Percentiles rank a stretch among this genome's conserved stretches.
phyloP scores from a whole-genome alignment of 2,888 invertebrate genomes.

The Arenicola marina region DNA sequence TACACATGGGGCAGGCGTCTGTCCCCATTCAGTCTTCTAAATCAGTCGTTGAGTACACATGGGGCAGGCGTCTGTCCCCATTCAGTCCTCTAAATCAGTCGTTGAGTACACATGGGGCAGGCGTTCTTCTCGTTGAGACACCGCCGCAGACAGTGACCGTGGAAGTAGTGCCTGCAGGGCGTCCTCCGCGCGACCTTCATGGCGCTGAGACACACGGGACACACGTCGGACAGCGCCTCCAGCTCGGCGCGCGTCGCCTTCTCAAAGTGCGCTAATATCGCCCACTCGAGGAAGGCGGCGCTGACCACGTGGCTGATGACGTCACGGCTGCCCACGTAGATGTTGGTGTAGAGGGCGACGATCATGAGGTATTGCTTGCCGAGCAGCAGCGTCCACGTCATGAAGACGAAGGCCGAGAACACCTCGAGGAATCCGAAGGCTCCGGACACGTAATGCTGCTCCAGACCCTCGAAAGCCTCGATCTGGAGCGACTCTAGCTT shows the following conservation, averaged over 20 bases:
- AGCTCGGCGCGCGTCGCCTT: conserved; percentile 16
- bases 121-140: no score
- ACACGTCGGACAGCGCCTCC: conserved; percentile 14
- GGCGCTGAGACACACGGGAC: conserved; percentile 18
- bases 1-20: no score
- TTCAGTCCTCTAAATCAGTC: no score
- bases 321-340: conserved; percentile 15
- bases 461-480: conserved; percentile 21
- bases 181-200: conserved; percentile 21
- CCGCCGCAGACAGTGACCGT: conserved; percentile 19
- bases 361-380: conserved; percentile 19
- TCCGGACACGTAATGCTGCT: conserved; percentile 19
- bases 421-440: conserved; percentile 11
- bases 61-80: no score
- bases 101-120: no score
- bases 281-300: conserved; percentile 16
- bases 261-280: conserved; percentile 15
- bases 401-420: conserved; percentile 6
- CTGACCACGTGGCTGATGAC: conserved; percentile 2
- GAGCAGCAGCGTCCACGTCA: conserved; percentile 16
- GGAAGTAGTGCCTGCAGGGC: conserved; percentile 19
- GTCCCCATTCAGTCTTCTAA: no score
- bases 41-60: no score
- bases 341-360: conserved; percentile 21
- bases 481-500: conserved; percentile 6